Conservation (phyloP, 2,888 invertebrate species). For the Aporophyla nigra region DNA sequence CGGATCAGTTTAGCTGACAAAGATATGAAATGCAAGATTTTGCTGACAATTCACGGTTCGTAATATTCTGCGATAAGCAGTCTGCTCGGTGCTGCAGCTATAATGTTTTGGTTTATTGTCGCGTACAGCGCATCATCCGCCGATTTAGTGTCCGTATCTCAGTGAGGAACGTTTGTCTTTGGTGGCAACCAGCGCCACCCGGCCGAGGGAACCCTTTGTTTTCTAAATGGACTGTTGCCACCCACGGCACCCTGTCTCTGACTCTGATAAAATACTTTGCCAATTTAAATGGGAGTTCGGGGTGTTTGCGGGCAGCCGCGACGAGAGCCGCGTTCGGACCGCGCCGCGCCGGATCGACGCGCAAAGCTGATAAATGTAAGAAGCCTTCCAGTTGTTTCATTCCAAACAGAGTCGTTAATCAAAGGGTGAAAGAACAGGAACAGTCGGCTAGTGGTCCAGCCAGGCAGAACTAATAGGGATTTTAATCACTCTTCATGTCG, state of each 20-base stretch:
- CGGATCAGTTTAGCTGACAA: conserved; percentile 23
- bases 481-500: conserved; percentile 20
- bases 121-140: conserved; percentile 39
- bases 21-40: conserved; percentile 6
- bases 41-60: not conserved
- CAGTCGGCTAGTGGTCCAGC: conserved; percentile 10
- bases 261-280: conserved; percentile 69
- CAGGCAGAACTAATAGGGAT: conserved; percentile 16
- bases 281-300: conserved; percentile 60
- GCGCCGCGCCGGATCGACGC: conserved; percentile 22
- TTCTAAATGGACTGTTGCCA: conserved; percentile 73
- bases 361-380: conserved; percentile 54
- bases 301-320: conserved; percentile 50
- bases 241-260: conserved; percentile 63
- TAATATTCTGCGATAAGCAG: conserved; percentile 13
- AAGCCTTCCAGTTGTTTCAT: conserved; percentile 49
- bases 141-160: conserved; percentile 57
- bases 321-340: conserved; percentile 46
- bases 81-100: not conserved
- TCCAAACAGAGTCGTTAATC: conserved; percentile 49
- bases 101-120: conserved; percentile 37
- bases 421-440: conserved; percentile 36
- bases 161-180: conserved; percentile 69
- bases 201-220: conserved; percentile 71
- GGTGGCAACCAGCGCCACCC: conserved; percentile 50